Evolutionary conservation across 1,140 invertebrate species (phyloP).

Genomic region (Theocolax elegans): DNA sequence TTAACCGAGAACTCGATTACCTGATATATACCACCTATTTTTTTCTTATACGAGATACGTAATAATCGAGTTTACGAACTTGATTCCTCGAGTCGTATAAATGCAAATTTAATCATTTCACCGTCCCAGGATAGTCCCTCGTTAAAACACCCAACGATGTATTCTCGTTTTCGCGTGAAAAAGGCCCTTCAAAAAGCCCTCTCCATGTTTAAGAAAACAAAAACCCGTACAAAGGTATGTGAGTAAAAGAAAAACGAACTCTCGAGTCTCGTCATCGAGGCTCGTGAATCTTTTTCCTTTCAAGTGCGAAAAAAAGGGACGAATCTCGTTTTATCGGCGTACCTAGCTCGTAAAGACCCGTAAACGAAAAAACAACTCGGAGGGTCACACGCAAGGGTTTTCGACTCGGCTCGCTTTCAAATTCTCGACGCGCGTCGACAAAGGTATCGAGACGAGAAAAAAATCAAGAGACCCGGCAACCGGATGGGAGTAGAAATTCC

Average conservation of each 20-base stretch:
- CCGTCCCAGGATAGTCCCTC: background rate
- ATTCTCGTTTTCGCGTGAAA: background rate
- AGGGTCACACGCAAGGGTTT: no score
- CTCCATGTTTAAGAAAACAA: no score
- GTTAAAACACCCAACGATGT: background rate
- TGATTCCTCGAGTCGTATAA: background rate
- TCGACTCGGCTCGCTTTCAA: background rate
- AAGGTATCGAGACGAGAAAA: background rate
- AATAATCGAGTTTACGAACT: conserved; percentile 9
- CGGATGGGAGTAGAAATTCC: no score
- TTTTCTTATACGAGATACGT: background rate
- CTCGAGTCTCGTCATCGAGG: background rate
- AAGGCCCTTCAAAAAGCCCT: no score
- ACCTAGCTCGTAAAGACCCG: conserved; percentile 3
- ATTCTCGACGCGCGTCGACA: background rate
- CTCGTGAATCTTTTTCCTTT: background rate
- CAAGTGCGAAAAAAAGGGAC: background rate
- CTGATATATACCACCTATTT: no score
- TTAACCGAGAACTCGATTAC: no score
- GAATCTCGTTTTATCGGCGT: background rate
- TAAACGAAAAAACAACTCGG: no score
- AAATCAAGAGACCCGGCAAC: no score
- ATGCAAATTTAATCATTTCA: conserved; percentile 3
- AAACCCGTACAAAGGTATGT: no score
- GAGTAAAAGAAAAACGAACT: no score